A percentile compares a stretch with the other conserved stretches of the same genome.
These are phyloP conservation scores for Pardalotus punctatus DNA, from an alignment of 2,113 vertebrate species.

Conservation along the genomic window DNA sequence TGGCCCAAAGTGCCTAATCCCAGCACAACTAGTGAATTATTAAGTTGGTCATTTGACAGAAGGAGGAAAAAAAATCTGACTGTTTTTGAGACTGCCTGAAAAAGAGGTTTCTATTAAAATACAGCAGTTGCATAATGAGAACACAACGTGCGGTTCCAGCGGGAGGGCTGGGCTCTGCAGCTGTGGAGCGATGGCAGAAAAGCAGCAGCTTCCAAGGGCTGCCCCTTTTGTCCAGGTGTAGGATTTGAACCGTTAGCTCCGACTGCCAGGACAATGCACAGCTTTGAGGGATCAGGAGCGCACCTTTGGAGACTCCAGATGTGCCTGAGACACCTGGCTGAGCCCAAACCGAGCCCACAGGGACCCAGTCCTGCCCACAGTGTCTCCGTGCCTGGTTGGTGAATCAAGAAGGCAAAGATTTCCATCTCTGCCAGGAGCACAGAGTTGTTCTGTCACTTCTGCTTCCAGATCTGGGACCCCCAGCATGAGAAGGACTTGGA, in stretches of 20 bases:
- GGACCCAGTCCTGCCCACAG: not conserved
- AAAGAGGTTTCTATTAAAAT: conserved; percentile 51
- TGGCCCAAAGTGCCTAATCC: conserved; percentile 68
- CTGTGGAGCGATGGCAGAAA: not conserved
- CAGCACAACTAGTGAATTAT: conserved; percentile 65
- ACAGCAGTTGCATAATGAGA: conserved; percentile 28
- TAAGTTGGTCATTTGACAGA: conserved; percentile 68
- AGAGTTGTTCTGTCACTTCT: not conserved
- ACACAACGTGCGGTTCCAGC: not conserved
- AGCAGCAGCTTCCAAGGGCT: not conserved
- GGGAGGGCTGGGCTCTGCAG: not conserved
- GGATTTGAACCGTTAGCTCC: rapidly evolving
- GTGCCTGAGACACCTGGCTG: not conserved
- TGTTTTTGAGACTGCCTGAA: conserved; percentile 39
- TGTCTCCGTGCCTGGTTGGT: not conserved
- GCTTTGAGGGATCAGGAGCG: not conserved
- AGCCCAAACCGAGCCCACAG: not conserved
- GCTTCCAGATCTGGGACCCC: not conserved
- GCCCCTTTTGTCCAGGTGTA: not conserved
- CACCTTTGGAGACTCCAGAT: not conserved
- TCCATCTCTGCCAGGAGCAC: not conserved
- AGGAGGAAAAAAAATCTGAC: not conserved
- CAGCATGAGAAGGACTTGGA: not conserved
- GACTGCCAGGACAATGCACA: not conserved
- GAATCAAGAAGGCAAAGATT: not conserved